These are phyloP conservation scores for Montipora efflorescens DNA, from an alignment of 64 coral and sea anemone genomes.

Conservation along the genomic window DNA sequence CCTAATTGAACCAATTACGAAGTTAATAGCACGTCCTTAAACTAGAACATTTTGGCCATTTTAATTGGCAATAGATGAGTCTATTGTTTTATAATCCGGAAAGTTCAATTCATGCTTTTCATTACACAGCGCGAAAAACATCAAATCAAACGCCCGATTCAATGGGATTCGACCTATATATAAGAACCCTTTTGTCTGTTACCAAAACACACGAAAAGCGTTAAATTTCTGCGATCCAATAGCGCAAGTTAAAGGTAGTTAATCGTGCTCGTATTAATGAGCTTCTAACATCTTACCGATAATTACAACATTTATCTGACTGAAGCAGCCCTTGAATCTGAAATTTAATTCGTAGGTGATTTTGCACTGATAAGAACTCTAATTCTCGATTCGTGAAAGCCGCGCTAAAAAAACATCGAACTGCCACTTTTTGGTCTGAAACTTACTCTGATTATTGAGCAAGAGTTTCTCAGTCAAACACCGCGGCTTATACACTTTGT, in stretches of 20 bases:
- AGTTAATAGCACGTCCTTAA: background rate
- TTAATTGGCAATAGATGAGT: constrained; percentile 29
- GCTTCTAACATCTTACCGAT: constrained; percentile 23
- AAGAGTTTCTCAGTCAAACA: background rate
- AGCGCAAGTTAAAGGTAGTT: background rate
- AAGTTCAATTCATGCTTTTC: background rate
- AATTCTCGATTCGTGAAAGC: background rate
- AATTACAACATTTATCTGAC: constrained; percentile 24
- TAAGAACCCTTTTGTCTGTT: constrained; percentile 17
- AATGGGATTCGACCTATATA: background rate
- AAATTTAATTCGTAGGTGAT: constrained; percentile 29
- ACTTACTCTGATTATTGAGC: background rate
- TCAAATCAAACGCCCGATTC: constrained; percentile 6
- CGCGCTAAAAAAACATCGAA: background rate
- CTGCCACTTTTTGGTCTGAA: background rate
- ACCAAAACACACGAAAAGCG: background rate
- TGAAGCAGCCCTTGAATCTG: constrained; percentile 31
- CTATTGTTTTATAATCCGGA: constrained; percentile 35
- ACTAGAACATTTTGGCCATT: background rate
- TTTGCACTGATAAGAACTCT: background rate
- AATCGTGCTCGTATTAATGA: constrained; percentile 4
- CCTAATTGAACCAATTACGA: background rate
- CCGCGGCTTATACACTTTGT: background rate
- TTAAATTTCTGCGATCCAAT: background rate
- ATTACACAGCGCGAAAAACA: background rate